These are phyloP conservation scores for Pinna nobilis DNA, from an alignment of 1,140 invertebrate genomes.

Conservation along the genomic window DNA sequence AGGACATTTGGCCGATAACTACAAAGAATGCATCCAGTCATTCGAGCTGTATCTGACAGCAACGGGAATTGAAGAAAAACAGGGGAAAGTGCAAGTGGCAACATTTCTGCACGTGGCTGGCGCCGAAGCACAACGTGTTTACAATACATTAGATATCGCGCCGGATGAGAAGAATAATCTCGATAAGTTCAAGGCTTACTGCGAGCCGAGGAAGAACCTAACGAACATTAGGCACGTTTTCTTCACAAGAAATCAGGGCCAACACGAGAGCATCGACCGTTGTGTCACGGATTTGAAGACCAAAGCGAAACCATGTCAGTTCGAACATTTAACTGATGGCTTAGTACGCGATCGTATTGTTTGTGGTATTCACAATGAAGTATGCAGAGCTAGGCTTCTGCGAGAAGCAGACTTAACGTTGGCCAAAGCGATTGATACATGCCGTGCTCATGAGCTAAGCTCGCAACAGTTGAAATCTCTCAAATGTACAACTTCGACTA, in stretches of 20 bases:
- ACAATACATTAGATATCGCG: too few species aligned
- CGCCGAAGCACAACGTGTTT: too few species aligned
- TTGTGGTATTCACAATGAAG: conserved; percentile 20
- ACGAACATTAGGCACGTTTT: conserved; percentile 35
- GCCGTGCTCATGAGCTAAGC: conserved; percentile 1
- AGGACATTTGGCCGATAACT: too few species aligned
- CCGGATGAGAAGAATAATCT: too few species aligned
- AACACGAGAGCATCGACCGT: conserved; percentile 19
- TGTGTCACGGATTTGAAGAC: conserved; percentile 35
- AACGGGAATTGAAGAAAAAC: too few species aligned
- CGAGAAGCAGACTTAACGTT: conserved; percentile 10
- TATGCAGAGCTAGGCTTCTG: conserved; percentile 6
- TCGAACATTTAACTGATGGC: neutral
- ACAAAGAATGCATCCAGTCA: too few species aligned
- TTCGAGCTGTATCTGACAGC: too few species aligned
- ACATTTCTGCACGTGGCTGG: too few species aligned
- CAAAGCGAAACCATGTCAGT: neutral
- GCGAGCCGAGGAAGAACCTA: conserved; percentile 30
- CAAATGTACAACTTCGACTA: too few species aligned
- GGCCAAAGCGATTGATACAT: conserved; percentile 5
- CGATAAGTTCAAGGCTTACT: conserved; percentile 32
- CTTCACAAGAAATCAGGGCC: conserved; percentile 10
- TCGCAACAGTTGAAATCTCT: conserved; percentile 7
- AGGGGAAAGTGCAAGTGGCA: too few species aligned
- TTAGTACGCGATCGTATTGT: conserved; percentile 23